phyloP scores from a whole-genome alignment of 2,113 vertebrate genomes.

The Pelobates fuscus region DNA sequence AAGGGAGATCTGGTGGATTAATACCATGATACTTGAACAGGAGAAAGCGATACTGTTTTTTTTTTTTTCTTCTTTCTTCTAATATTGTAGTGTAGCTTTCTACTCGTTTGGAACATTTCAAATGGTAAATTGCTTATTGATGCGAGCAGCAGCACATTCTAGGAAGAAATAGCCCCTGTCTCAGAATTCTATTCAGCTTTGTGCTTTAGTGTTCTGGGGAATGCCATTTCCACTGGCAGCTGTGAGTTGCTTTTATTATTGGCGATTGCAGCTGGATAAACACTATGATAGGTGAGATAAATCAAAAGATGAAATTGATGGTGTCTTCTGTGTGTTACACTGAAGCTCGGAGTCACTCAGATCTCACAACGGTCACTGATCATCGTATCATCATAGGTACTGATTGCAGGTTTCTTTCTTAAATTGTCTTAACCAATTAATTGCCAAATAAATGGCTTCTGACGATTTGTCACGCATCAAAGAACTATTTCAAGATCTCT shows the following conservation, averaged over 20 bases:
- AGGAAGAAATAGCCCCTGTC: too few relatives aligned
- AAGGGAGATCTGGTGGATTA: too few relatives aligned
- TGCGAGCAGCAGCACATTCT: too few relatives aligned
- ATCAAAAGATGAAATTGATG: not conserved
- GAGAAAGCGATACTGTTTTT: too few relatives aligned
- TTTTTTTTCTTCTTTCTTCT: too few relatives aligned
- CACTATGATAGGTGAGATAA: not conserved
- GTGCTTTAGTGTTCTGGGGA: not conserved
- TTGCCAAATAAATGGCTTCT: too few relatives aligned
- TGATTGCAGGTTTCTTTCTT: not conserved
- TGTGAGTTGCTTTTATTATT: conserved; percentile 11
- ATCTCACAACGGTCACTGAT: conserved; percentile 1
- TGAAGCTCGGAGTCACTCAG: not conserved
- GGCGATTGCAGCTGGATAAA: conserved; percentile 25
- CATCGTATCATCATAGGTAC: not conserved
- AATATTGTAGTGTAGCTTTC: too few relatives aligned
- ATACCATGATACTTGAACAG: too few relatives aligned
- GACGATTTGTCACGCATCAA: too few relatives aligned
- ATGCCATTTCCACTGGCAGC: not conserved
- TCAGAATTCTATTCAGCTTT: not conserved
- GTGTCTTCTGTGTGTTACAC: not conserved
- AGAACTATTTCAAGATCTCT: too few relatives aligned
- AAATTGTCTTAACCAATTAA: not conserved
- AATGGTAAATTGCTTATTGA: too few relatives aligned
- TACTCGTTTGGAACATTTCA: too few relatives aligned